phyloP scores from a whole-genome alignment of 2,113 vertebrate genomes.

The Rhynchomys soricoides region DNA sequence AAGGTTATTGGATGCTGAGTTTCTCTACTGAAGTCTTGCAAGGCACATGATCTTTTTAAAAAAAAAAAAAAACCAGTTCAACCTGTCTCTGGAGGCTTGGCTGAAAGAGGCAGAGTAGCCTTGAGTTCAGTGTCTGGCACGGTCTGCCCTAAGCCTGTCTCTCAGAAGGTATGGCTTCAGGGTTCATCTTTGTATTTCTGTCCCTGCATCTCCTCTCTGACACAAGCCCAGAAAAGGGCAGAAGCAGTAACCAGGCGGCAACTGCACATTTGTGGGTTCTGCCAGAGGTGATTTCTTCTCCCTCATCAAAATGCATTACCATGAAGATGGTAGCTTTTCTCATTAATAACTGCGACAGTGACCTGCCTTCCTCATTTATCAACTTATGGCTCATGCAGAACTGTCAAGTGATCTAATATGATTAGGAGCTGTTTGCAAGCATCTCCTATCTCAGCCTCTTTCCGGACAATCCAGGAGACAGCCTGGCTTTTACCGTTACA shows the following conservation, averaged over 20 bases:
- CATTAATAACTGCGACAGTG: conserved; percentile 64
- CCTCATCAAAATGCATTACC: conserved; percentile 71
- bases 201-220: conserved; percentile 6
- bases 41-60: not conserved
- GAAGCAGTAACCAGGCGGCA: not conserved
- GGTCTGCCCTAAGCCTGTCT: not conserved
- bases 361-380: conserved; percentile 67
- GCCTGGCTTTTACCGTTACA: not conserved
- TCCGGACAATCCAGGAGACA: conserved; percentile 29
- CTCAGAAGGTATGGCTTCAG: not conserved
- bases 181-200: conserved; percentile 31
- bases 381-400: conserved; percentile 68
- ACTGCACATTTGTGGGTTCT: conserved; percentile 18
- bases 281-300: conserved; percentile 40
- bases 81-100: not conserved
- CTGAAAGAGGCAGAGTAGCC: not conserved
- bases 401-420: conserved; percentile 64
- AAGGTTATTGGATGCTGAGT: not conserved
- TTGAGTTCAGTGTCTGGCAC: not conserved
- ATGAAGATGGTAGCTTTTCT: conserved; percentile 22
- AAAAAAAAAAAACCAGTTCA: not conserved
- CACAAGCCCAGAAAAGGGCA: conserved; percentile 34
- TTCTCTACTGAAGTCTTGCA: conserved; percentile 36
- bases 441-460: not conserved
- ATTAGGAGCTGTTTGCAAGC: conserved; percentile 47